Evolutionary conservation across 1,140 invertebrate genomes (phyloP), one percentile per base, ranked within the genome.

Genomic region (Cepaea nemoralis): DNA sequence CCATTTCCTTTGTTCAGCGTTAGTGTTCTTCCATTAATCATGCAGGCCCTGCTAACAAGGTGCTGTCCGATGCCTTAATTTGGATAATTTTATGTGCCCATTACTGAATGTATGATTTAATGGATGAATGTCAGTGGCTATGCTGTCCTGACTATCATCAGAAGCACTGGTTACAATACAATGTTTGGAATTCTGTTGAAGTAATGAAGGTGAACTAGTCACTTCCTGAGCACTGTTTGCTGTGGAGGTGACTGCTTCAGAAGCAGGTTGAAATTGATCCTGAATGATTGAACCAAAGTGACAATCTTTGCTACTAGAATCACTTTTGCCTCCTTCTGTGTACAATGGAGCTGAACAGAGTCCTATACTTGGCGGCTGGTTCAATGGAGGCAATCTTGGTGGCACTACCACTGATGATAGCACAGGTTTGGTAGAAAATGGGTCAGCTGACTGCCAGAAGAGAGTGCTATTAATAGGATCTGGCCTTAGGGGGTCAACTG

Each of bases 61-160:
- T 55, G 75, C 50, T 63, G 75, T 59, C 55, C 55, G 50, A 63
- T 77, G 50, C 42, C 37, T 77, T 8, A 59, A 16, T 48, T 14
- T 8, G 59, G 59, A 63, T 19, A 63, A 12, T 31, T n/a, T n/a
- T 71, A 73, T 73, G 48, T 80, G 78, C 24, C 78, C 78, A 59
- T 80, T 80, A 35, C 67, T 71, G 33, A 55, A 27, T 71, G 67
- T 69, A 73, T 80, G 50, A 14, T 50, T 35, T 14, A 50, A 33
- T 71, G 78, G 59, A 39, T 48, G 35, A 48, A 67, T 80, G 2
- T 35, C 48, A 59, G 67, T 37, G 35, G 10, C 69, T 48, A 69
- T 79, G 31, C 22, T 67, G 1, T 80, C 78, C 48, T 80, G 71
- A 69, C 78, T 80, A 6, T 63, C 69, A 50, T 73, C 78, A 37